A percentile compares a stretch with the other conserved stretches of the same genome.
Evolutionary conservation across 2,888 invertebrate genomes (phyloP).

Genomic region (Drosophila prolongata): DNA sequence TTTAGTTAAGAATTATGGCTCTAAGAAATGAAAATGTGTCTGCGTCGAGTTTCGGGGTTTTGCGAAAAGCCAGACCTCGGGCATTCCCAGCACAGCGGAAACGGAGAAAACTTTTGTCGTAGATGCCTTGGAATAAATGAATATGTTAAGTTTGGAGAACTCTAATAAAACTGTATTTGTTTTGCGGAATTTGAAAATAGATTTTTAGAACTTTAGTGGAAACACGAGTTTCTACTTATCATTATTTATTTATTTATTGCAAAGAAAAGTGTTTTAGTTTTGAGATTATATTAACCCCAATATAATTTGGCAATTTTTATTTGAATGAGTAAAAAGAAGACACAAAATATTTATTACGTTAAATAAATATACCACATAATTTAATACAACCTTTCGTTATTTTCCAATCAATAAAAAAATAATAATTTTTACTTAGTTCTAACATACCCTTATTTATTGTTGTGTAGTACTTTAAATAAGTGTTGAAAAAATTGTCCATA

Average conservation of each 20-base stretch:
- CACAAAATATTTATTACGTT: too few species aligned
- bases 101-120: constrained; percentile 28
- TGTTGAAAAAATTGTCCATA: constrained; percentile 22
- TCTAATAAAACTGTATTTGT: constrained; percentile 29
- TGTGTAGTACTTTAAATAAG: constrained; percentile 2
- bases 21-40: constrained; percentile 63
- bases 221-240: background rate
- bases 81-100: constrained; percentile 34
- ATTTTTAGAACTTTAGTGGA: too few species aligned
- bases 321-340: too few species aligned
- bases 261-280: too few species aligned
- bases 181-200: background rate
- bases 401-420: too few species aligned
- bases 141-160: constrained; percentile 38
- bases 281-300: too few species aligned
- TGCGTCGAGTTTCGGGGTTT: constrained; percentile 25
- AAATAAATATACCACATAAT: too few species aligned
- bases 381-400: too few species aligned
- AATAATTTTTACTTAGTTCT: background rate
- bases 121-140: constrained; percentile 24
- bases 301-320: too few species aligned
- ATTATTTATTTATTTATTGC: too few species aligned
- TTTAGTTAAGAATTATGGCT: constrained; percentile 66
- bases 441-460: constrained; percentile 10
- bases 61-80: constrained; percentile 31